phyloP scores from a whole-genome alignment of 2,888 invertebrate genomes.

The Piscicola geometra region DNA sequence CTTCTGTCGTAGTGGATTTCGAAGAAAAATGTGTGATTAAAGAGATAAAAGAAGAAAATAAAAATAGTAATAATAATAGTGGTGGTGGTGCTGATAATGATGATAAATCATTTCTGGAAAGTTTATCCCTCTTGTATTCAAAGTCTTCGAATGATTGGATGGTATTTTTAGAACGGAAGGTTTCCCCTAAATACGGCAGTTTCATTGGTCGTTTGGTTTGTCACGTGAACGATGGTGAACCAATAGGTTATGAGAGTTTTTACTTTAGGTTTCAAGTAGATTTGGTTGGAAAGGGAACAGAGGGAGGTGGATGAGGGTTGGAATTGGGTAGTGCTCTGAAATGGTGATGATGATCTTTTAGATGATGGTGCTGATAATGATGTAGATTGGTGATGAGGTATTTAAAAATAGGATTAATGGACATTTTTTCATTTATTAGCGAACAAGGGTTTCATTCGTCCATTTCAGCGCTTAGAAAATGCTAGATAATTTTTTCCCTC shows the following conservation, averaged over 20 bases:
- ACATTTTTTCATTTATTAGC: too few relatives aligned
- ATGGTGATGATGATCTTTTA: too few relatives aligned
- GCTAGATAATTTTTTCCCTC: too few relatives aligned
- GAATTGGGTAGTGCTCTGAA: too few relatives aligned
- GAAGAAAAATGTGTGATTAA: constrained; percentile 10
- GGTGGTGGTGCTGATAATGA: too few relatives aligned
- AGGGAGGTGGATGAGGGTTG: too few relatives aligned
- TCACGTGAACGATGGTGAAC: constrained; percentile 1
- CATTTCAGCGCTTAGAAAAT: too few relatives aligned
- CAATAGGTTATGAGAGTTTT: background rate
- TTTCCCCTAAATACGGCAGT: background rate
- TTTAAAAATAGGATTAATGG: too few relatives aligned
- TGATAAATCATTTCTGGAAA: background rate
- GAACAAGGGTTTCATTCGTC: too few relatives aligned
- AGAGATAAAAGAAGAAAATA: background rate
- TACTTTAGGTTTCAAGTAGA: background rate
- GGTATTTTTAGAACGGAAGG: background rate
- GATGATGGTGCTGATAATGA: too few relatives aligned
- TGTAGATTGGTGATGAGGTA: too few relatives aligned
- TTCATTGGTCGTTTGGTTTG: background rate
- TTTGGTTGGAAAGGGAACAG: background rate
- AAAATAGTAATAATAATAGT: background rate
- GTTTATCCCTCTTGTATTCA: background rate
- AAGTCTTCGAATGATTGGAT: background rate
- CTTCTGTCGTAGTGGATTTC: background rate